phyloP scores from a whole-genome alignment of 2,797 vertebrate species.

The Antennarius maculatus region DNA sequence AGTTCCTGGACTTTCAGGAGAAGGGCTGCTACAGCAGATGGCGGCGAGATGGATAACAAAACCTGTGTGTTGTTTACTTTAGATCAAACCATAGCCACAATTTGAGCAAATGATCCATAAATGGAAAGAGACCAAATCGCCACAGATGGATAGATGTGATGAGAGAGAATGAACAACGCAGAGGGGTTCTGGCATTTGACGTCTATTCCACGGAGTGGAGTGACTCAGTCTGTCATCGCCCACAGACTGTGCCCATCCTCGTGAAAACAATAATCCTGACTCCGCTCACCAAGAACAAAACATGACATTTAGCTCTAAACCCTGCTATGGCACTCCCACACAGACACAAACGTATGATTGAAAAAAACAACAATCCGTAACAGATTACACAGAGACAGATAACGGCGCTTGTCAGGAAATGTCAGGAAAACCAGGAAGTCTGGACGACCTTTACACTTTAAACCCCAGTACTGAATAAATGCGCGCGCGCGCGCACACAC shows the following conservation, averaged over 20 bases:
- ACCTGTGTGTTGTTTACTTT: conserved; percentile 15
- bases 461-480: conserved; percentile 10
- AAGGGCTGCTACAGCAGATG: conserved; percentile 1
- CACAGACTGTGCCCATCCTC: conserved; percentile 60
- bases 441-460: conserved; percentile 42
- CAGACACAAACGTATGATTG: conserved; percentile 37
- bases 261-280: conserved; percentile 68
- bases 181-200: conserved; percentile 36
- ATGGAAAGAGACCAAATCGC: conserved; percentile 26
- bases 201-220: conserved; percentile 40
- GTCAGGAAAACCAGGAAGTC: conserved; percentile 14
- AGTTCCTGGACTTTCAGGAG: neutral
- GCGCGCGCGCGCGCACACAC: neutral
- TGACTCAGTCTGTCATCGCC: conserved; percentile 66
- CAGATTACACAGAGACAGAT: conserved; percentile 35
- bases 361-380: conserved; percentile 19
- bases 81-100: conserved; percentile 28
- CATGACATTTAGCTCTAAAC: conserved; percentile 66
- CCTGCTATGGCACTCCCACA: conserved; percentile 50
- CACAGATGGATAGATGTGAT: conserved; percentile 30
- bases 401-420: conserved; percentile 25
- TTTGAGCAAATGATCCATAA: conserved; percentile 26
- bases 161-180: conserved; percentile 17
- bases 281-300: conserved; percentile 54
- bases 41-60: conserved; percentile 12